A percentile compares a stretch with the other conserved stretches of the same genome.
Conservation (phyloP, 1,140 invertebrate species). For the Anadara kagoshimensis region DNA sequence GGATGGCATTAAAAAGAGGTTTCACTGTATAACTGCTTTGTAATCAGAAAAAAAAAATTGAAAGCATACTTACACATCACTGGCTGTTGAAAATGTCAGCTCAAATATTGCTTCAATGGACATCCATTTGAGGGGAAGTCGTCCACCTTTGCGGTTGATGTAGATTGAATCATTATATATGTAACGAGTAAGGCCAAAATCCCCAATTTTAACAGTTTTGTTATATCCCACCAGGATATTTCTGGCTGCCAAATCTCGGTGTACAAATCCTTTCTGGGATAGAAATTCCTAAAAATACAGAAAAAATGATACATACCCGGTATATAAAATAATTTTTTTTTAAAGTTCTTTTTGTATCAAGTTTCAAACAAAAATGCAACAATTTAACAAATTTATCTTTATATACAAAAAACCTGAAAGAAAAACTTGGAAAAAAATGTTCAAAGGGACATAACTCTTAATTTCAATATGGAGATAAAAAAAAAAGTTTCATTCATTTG, state of each 20-base stretch:
- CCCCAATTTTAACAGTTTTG: conserved; percentile 70
- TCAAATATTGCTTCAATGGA: conserved; percentile 74
- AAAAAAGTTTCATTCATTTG: no score
- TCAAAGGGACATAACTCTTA: no score
- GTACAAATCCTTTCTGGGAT: conserved; percentile 74
- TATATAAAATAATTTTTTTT: no score
- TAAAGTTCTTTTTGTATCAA: no score
- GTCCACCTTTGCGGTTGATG: conserved; percentile 76
- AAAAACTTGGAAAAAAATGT: no score
- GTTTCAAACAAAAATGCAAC: no score
- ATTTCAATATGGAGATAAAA: no score
- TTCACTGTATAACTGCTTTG: no score
- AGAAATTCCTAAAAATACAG: conserved; percentile 71
- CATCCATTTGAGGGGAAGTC: conserved; percentile 74
- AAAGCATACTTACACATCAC: conserved; percentile 72
- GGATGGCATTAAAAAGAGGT: no score
- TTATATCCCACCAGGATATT: conserved; percentile 74
- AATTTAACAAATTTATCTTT: no score
- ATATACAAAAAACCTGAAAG: no score
- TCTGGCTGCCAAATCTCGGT: conserved; percentile 75
- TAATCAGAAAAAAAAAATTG: no score
- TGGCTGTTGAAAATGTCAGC: conserved; percentile 74
- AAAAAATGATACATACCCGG: conserved; percentile 3
- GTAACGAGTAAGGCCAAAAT: conserved; percentile 75
- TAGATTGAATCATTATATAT: conserved; percentile 74